Base-by-base conservation (phyloP, 2,113 vertebrate genomes). In the Carassius auratus region DNA sequence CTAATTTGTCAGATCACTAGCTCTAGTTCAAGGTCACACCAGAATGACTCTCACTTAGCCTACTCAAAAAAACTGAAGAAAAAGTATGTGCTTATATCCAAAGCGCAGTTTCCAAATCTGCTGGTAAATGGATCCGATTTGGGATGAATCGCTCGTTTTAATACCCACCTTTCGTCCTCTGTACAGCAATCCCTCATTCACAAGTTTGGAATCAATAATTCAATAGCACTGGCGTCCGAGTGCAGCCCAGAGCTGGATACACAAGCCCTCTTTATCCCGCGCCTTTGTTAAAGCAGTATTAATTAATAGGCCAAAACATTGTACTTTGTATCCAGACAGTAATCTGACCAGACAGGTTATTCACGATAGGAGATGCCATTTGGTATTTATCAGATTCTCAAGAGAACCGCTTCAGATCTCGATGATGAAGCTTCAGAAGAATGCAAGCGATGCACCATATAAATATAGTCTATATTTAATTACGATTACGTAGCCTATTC, bases 161-260 rank as follows among this genome's bases (percentile, higher is more conserved):
- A 79, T 76, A 38, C 19, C 45, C 75, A 62, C 26, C 66, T 75
- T 50, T 75, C 10, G 68, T 73, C 66, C 66, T 86, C 62, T 61
- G 50, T 13, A 15, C 45, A n/a, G 23, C 69, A 33, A 36, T 50
- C 33, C 89, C 89, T 21, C 87, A 91, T 92, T 91, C 92, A 92
- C 91, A 90, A 92, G 92, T 93, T 91, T 91, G 89, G 6, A 88
- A 94, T 95, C 93, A 90, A 95, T 95, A 94, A 94, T 92, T 94
- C 94, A 93, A 94, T 94, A 95, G 87, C 91, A 89, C 93, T 94
- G 93, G 94, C 92, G 93, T 94, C 95, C 91, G 85, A 92, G 92
- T 92, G 90, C 91, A 90, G 84, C 91, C 89, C 87, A 87, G 92
- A 91, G 85, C 86, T 78, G 87, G 90, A 88, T 89, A 90, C 92